Percentiles rank a stretch among this genome's conserved stretches.
Conservation (phyloP, 1,140 invertebrate species). For the Bemisia tabaci region DNA sequence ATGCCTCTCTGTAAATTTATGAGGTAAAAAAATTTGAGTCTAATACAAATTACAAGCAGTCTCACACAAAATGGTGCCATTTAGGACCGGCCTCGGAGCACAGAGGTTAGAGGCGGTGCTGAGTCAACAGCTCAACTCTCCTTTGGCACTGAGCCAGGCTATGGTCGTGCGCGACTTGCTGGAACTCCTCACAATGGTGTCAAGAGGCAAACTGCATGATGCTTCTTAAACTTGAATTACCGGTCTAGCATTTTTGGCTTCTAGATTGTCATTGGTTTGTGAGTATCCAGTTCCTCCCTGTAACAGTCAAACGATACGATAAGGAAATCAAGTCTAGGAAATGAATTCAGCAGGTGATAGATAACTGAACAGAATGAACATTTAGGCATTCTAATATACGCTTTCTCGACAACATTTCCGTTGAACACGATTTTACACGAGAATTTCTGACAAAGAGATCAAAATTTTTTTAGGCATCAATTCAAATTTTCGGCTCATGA, state of each 20-base stretch:
- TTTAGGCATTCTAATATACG: background rate
- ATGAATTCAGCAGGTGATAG: background rate
- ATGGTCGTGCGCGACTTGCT: too few relatives aligned
- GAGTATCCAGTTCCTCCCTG: conserved; percentile 92
- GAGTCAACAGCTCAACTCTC: too few relatives aligned
- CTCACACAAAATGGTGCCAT: too few relatives aligned
- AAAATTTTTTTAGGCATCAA: background rate
- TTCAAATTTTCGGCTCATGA: too few relatives aligned
- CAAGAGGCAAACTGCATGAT: background rate
- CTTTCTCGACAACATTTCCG: background rate
- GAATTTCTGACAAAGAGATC: background rate
- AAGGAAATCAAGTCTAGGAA: conserved; percentile 9
- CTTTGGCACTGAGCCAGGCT: too few relatives aligned
- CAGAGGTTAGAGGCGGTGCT: too few relatives aligned
- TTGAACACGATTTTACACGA: background rate
- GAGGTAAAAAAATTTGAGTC: too few relatives aligned
- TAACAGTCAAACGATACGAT: conserved; percentile 25
- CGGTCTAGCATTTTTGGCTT: conserved; percentile 72
- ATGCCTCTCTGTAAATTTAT: too few relatives aligned
- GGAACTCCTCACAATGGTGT: too few relatives aligned
- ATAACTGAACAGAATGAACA: background rate
- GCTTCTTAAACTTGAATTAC: conserved; percentile 60
- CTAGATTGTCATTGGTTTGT: conserved; percentile 65
- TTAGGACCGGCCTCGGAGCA: too few relatives aligned
- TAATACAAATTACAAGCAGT: too few relatives aligned